Evolutionary conservation across 2,113 vertebrate genomes (phyloP).

Genomic region (Crotophaga sulcirostris): DNA sequence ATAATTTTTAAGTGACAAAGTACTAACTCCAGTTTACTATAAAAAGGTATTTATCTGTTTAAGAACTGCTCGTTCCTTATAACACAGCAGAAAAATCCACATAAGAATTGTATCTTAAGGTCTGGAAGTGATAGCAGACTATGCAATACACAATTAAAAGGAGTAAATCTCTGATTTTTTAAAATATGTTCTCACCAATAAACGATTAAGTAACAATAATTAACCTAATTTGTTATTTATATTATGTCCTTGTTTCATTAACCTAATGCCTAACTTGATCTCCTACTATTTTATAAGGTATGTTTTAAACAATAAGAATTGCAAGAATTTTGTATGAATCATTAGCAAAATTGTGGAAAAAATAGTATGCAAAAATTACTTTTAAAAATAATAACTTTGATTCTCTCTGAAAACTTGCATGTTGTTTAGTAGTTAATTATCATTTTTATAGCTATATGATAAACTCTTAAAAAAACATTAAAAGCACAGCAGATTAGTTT

Average conservation of each 20-base stretch:
- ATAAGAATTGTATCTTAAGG: neutral
- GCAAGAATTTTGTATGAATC: neutral
- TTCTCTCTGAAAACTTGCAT: neutral
- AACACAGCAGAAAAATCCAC: neutral
- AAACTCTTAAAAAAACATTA: neutral
- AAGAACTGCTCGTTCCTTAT: neutral
- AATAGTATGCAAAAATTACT: neutral
- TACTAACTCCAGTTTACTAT: neutral
- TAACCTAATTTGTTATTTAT: neutral
- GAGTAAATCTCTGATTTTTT: neutral
- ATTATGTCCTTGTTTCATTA: neutral
- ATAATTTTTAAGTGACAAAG: neutral
- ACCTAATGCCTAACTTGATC: neutral
- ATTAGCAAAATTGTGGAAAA: neutral
- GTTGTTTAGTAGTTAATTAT: neutral
- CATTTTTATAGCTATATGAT: conserved; percentile 3
- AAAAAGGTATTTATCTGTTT: neutral
- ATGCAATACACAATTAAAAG: neutral
- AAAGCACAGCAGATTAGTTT: conserved; percentile 1
- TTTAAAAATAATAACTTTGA: neutral
- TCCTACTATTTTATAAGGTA: neutral
- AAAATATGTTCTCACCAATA: neutral
- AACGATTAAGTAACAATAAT: neutral
- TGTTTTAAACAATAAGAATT: neutral
- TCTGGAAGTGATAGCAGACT: neutral